Evolutionary conservation across 1,140 invertebrate species (phyloP), one percentile per base, ranked within the genome.

Genomic region (Dinoponera quadriceps): DNA sequence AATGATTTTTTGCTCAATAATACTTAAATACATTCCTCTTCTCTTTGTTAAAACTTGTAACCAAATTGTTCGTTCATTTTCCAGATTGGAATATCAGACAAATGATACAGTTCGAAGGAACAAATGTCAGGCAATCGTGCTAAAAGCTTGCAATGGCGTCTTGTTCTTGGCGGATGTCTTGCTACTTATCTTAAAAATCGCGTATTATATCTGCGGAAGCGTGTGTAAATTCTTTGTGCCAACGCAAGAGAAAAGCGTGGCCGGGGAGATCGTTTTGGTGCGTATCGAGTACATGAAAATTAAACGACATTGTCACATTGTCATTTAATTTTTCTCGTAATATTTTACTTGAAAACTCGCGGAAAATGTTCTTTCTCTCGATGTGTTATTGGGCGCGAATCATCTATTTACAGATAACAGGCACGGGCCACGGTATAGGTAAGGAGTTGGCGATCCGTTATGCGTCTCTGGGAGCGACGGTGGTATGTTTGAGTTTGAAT

Each of bases 401-500:
- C n/a, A n/a, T n/a, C n/a, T n/a, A n/a, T n/a, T n/a, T n/a, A 69
- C 92, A 99, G 95, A 96, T 99, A 44, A 99, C 98, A 7, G 98
- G 98, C 16, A 95, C 97, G 16, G 98, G 98, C 4, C 98, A 98
- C 94, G 99, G 98, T 65, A 97, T 99, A 86, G 99, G 99, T 63
- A 96, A 97, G 77, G 95, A 98, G 86, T 92, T 99, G 90, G 97
- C 98, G 0, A 89, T 97, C 33, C 95, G 97, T 82, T 98, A 98
- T 90, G 97, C 96, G 0, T 93, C 95, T 29, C 93, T 97, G 7
- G 98, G 98, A 0, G 96, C 97, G 14, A 96, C 93, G 18, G 93
- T 99, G 11, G 96, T 99, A 0, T 96, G 98, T 75, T 98, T 98
- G 95, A 99, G 99, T 91, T 95, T 99, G 11, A 98, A 99, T 92